Conservation (phyloP, 2,797 vertebrate species). For the Fundulus diaphanus region DNA sequence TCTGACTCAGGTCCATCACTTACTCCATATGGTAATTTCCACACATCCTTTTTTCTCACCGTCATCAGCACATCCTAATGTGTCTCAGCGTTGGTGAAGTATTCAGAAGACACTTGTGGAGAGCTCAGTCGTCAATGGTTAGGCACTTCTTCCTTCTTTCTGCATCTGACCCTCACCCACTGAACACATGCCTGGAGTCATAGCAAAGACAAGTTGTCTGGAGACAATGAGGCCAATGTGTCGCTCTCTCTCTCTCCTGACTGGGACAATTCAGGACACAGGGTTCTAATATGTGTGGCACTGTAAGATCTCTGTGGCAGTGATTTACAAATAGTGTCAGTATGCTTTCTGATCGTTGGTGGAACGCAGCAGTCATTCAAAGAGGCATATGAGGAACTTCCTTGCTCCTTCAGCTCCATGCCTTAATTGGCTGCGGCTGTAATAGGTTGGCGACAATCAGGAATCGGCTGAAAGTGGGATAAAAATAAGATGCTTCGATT, state of each 20-base stretch:
- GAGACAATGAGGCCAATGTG: conserved; percentile 67
- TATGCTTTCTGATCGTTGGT: not conserved
- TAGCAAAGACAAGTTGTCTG: conserved; percentile 25
- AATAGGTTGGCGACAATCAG: not conserved
- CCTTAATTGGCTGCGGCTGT: not conserved
- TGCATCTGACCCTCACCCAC: conserved; percentile 39
- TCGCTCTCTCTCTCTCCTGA: conserved; percentile 2
- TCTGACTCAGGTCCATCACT: not conserved
- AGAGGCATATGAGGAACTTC: not conserved
- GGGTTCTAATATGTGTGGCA: conserved; percentile 11
- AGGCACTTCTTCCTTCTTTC: not conserved
- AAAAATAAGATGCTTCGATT: no score
- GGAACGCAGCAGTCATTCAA: not conserved
- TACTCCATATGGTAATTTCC: conserved; percentile 23
- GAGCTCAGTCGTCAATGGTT: not conserved
- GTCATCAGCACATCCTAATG: not conserved
- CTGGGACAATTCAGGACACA: conserved; percentile 49
- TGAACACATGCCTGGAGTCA: conserved; percentile 36
- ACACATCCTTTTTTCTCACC: not conserved
- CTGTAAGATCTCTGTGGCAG: not conserved
- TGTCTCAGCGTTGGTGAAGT: conserved; percentile 9
- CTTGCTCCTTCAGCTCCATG: not conserved
- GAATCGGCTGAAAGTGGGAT: not conserved
- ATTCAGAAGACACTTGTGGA: not conserved
- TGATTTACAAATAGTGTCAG: not conserved